Percentiles rank a stretch among this genome's conserved stretches.
Evolutionary conservation across 2,113 vertebrate species (phyloP).

Genomic region (Hypanus sabinus): DNA sequence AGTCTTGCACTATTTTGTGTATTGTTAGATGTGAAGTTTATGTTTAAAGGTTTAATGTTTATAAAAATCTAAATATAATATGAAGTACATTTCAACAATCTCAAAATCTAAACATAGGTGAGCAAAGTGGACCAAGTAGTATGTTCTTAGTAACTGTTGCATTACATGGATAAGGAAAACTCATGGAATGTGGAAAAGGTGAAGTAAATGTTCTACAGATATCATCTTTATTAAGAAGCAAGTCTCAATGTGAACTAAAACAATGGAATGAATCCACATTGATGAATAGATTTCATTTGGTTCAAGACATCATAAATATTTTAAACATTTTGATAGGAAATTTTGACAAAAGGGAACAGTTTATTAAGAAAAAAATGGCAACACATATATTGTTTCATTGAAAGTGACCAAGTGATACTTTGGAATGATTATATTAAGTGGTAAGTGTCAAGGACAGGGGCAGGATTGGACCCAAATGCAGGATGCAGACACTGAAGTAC

Average conservation of each 20-base stretch:
- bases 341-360: neutral
- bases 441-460: too few species aligned
- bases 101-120: neutral
- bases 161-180: neutral
- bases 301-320: neutral
- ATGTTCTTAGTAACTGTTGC: neutral
- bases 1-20: too few species aligned
- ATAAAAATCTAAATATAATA: too few species aligned
- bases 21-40: too few species aligned
- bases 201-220: neutral
- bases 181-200: neutral
- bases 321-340: neutral
- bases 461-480: too few species aligned
- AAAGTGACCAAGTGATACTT: neutral
- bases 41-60: too few species aligned
- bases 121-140: neutral
- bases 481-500: too few species aligned
- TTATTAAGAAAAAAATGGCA: neutral
- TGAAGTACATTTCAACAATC: too few species aligned
- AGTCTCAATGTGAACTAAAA: neutral
- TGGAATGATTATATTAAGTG: neutral
- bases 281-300: neutral
- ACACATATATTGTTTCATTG: neutral
- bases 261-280: neutral
- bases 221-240: neutral